Percentiles rank a stretch among this genome's conserved stretches.
Evolutionary conservation across 2,797 vertebrate genomes (phyloP).

Genomic region (Kryptolebias ocellatus): DNA sequence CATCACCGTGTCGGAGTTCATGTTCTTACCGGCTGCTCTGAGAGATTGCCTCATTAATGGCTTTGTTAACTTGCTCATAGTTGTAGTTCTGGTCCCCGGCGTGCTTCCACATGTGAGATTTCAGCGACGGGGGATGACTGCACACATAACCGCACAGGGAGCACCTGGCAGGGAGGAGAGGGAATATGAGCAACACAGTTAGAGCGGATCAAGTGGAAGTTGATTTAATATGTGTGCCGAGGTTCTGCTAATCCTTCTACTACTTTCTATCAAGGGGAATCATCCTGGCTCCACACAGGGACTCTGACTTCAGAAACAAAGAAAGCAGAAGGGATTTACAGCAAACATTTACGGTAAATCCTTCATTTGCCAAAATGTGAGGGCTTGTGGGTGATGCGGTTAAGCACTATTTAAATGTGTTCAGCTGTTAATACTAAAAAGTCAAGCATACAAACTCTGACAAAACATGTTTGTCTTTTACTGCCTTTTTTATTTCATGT

Average conservation of each 20-base stretch:
- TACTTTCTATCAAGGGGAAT: constrained; percentile 60
- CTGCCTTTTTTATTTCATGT: neutral
- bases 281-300: constrained; percentile 40
- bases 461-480: neutral
- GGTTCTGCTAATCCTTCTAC: constrained; percentile 51
- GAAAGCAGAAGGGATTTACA: constrained; percentile 36
- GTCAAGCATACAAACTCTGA: neutral
- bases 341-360: constrained; percentile 6
- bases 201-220: constrained; percentile 42
- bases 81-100: constrained; percentile 99
- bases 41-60: constrained; percentile 95
- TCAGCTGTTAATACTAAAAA: constrained; percentile 10
- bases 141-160: constrained; percentile 98
- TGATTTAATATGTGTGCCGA: constrained; percentile 48
- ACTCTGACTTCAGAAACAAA: constrained; percentile 30
- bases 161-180: constrained; percentile 82
- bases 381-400: constrained; percentile 32
- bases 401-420: constrained; percentile 16
- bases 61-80: constrained; percentile 98
- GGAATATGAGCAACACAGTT: constrained; percentile 3
- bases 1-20: neutral
- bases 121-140: constrained; percentile 96
- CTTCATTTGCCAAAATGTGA: constrained; percentile 42
- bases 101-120: constrained; percentile 99
- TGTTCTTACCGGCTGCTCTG: constrained; percentile 90